A percentile compares a stretch with the other conserved stretches of the same genome.
Conservation (phyloP, 2,113 vertebrate species). For the Parotia lawesii region DNA sequence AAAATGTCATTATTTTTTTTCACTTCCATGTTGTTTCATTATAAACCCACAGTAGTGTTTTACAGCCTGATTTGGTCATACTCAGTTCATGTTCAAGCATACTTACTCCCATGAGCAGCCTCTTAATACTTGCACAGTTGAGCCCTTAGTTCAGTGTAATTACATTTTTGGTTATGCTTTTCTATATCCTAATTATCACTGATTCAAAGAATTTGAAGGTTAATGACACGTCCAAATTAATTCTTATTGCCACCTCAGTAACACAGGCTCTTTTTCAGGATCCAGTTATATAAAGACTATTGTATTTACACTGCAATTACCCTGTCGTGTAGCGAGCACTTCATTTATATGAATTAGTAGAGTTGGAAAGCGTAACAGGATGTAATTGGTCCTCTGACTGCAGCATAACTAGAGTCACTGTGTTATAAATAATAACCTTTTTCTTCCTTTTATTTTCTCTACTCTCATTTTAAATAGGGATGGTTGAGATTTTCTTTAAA, state of each 20-base stretch:
- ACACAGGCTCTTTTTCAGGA: not conserved
- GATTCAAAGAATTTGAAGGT: constrained; percentile 39
- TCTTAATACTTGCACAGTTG: not conserved
- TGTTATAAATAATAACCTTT: constrained; percentile 2
- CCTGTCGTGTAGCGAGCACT: not conserved
- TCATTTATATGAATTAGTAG: constrained; percentile 22
- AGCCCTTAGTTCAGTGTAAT: constrained; percentile 3
- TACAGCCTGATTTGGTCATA: not conserved
- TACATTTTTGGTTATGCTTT: constrained; percentile 31
- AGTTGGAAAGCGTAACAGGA: not conserved
- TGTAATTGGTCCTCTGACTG: constrained; percentile 24
- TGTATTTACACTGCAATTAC: constrained; percentile 46
- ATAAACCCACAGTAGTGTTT: not conserved
- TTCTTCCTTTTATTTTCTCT: not conserved
- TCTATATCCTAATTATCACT: constrained; percentile 42
- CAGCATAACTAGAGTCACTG: not conserved
- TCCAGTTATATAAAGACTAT: constrained; percentile 2
- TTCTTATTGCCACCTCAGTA: constrained; percentile 41
- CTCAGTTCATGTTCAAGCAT: not conserved
- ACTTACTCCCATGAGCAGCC: not conserved
- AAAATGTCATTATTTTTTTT: not conserved
- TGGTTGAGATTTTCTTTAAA: not conserved
- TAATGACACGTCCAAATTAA: constrained; percentile 49
- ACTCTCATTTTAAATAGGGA: not conserved
- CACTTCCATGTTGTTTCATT: not conserved